Percentiles rank a stretch among this genome's conserved stretches.
phyloP scores from a whole-genome alignment of 2,888 invertebrate species.

The Auanema freiburgensis region DNA sequence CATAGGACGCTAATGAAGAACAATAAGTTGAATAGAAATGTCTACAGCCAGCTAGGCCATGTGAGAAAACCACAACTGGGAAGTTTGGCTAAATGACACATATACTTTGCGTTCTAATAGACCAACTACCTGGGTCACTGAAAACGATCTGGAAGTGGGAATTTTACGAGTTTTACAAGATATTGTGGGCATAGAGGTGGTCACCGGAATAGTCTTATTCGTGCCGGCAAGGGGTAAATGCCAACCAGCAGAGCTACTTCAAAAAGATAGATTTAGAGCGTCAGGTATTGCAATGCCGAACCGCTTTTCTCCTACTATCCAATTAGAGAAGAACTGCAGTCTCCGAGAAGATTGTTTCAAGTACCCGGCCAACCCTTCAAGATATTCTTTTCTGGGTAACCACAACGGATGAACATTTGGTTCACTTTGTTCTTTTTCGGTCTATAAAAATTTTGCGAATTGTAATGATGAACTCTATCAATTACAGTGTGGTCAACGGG shows the following conservation, averaged over 20 bases:
- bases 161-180: slow-evolving; percentile 15
- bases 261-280: slow-evolving; percentile 1
- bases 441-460: background rate
- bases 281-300: slow-evolving; percentile 9
- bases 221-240: slow-evolving; percentile 16
- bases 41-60: slow-evolving; percentile 73
- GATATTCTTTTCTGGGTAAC: slow-evolving; percentile 70
- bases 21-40: slow-evolving; percentile 73
- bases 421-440: background rate
- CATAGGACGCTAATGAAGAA: slow-evolving; percentile 73
- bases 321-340: slow-evolving; percentile 54
- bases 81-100: slow-evolving; percentile 28
- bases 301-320: slow-evolving; percentile 57
- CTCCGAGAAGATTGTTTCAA: slow-evolving; percentile 57
- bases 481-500: slow-evolving; percentile 67
- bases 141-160: slow-evolving; percentile 46
- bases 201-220: background rate
- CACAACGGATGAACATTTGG: slow-evolving; percentile 69
- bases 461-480: background rate
- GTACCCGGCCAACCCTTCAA: slow-evolving; percentile 69
- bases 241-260: slow-evolving; percentile 9
- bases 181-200: slow-evolving; percentile 19
- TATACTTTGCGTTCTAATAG: background rate
- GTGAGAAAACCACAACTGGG: slow-evolving; percentile 73
- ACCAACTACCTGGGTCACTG: slow-evolving; percentile 26